Base-by-base conservation (phyloP, 2,797 vertebrate species). In the Sparidentex hasta region DNA sequence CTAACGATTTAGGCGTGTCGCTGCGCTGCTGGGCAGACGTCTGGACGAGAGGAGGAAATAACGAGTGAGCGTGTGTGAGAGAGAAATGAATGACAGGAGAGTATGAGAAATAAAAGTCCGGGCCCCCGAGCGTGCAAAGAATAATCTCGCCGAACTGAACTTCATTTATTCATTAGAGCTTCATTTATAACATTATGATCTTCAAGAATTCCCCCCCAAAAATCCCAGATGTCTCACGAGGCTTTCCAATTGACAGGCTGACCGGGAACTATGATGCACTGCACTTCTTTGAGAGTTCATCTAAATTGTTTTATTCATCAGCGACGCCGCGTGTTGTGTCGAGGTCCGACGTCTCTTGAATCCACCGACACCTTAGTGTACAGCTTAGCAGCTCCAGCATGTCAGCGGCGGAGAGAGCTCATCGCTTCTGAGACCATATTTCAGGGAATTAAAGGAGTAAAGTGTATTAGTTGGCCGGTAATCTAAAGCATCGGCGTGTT, bases 381-480 rank as follows among this genome's bases (percentile, higher is more conserved):
- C 52, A 71, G 51, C 47, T 68, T 14, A 74, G 78, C 63, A 83
- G 57, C 52, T 62, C 63, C 62, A 83, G 77, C 54, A 71, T 65
- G 67, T 70, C 71, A 73, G 58, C 23, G 51, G 70, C 27, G 70
- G 2, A 2, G 11, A 25, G 11, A 25, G 25, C 25, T 55, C 61
- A 43, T 74, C 59, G 54, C 50, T 80, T 82, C 54, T 70, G 52
- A 88, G 72, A 17, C 44, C 59, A 79, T 76, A 74, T 82, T 85
- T 89, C 44, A 72, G 17, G 33, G 67, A 69, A 74, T 71, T 70
- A 66, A 77, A 20, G 59, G 57, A 79, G 63, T 69, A 65, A 70
- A 81, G 73, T 83, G 74, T 78, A 23, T 84, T 57, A 61, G 38
- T 74, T 78, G 79, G 61, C 65, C 46, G 50, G 21, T 77, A 71